Percentiles rank a stretch among this genome's conserved stretches.
Conservation (phyloP, 2,797 vertebrate genomes). For the Sarcoramphus papa region DNA sequence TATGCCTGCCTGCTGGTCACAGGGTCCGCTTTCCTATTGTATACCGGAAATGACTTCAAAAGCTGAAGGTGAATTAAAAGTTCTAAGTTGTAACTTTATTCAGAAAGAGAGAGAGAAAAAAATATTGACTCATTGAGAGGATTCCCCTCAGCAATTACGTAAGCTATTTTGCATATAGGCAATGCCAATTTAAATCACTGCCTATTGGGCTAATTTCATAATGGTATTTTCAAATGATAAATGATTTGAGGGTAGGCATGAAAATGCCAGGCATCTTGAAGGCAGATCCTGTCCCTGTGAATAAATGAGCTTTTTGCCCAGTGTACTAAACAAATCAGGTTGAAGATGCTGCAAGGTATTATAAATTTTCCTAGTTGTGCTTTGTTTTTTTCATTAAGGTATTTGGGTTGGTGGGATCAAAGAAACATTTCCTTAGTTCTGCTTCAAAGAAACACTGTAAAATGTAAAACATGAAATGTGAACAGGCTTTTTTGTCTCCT, state of each 20-base stretch:
- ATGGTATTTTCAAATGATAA: background rate
- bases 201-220: background rate
- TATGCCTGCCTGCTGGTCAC: background rate
- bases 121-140: background rate
- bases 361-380: background rate
- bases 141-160: background rate
- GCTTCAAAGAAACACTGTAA: background rate
- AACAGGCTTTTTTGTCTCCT: background rate
- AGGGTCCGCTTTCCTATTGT: background rate
- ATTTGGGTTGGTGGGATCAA: background rate
- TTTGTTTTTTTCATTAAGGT: background rate
- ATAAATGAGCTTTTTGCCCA: background rate
- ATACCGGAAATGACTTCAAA: background rate
- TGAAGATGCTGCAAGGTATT: background rate
- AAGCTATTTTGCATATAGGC: background rate
- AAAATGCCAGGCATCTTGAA: background rate
- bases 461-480: background rate
- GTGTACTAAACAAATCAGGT: background rate
- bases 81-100: background rate
- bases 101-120: background rate
- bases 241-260: background rate
- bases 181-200: background rate
- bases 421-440: background rate
- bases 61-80: background rate
- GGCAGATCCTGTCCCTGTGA: background rate